These are phyloP conservation scores for Zoanthus sociatus DNA, from an alignment of 92 coral and sea anemone species.

Conservation along the genomic window DNA sequence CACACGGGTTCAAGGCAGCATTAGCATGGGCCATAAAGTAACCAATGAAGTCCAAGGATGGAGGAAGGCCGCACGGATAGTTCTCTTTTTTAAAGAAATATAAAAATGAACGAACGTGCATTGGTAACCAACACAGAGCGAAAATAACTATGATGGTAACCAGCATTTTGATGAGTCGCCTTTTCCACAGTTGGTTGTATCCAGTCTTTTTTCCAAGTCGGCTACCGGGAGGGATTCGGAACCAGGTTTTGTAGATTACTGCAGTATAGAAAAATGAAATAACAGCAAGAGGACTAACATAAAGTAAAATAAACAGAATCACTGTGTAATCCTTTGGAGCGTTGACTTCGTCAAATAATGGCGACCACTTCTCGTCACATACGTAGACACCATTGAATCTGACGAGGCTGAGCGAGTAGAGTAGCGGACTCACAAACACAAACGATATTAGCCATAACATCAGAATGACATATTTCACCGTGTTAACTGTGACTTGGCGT, in stretches of 20 bases:
- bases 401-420: slow-evolving; percentile 18
- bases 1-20: slow-evolving; percentile 37
- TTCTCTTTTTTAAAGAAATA: slow-evolving; percentile 40
- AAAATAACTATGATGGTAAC: slow-evolving; percentile 20
- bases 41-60: slow-evolving; percentile 35
- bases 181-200: slow-evolving; percentile 30
- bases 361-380: slow-evolving; percentile 46
- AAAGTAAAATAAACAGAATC: slow-evolving; percentile 21
- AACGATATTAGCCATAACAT: slow-evolving; percentile 23
- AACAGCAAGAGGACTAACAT: slow-evolving; percentile 9
- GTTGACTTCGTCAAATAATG: slow-evolving; percentile 20
- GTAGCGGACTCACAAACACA: slow-evolving; percentile 27
- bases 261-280: slow-evolving; percentile 20
- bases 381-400: background rate
- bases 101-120: slow-evolving; percentile 50
- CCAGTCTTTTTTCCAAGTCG: background rate
- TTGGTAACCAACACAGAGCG: slow-evolving; percentile 40
- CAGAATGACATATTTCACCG: slow-evolving; percentile 27
- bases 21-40: slow-evolving; percentile 43
- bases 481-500: slow-evolving; percentile 22
- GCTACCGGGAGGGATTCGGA: slow-evolving; percentile 24
- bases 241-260: slow-evolving; percentile 41
- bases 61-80: slow-evolving; percentile 37
- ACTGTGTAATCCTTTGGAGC: slow-evolving; percentile 41
- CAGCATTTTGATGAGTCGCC: slow-evolving; percentile 36